Conservation (phyloP, 64 coral and sea anemone genomes). For the Montipora efflorescens region DNA sequence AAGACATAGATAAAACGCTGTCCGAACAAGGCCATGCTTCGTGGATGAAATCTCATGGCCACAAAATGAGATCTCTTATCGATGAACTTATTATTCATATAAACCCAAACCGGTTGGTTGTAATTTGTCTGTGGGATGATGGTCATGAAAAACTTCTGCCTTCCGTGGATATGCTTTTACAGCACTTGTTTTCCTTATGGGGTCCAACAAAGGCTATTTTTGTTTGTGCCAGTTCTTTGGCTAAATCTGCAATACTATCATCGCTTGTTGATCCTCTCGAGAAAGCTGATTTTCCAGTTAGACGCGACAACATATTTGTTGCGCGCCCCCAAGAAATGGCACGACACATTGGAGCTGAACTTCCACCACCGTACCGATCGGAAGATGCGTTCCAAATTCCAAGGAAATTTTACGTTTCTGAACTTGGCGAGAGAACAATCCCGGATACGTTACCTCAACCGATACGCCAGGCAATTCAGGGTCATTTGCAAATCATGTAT, state of each 20-base stretch:
- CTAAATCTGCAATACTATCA: conserved; percentile 6
- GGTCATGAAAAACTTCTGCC: conserved; percentile 57
- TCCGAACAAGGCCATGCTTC: conserved; percentile 61
- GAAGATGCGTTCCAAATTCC: conserved; percentile 83
- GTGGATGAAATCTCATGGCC: conserved; percentile 71
- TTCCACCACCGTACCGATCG: conserved; percentile 75
- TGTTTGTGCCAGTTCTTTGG: conserved; percentile 51
- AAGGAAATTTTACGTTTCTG: conserved; percentile 13
- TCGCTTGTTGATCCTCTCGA: conserved; percentile 38
- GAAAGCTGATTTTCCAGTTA: conserved; percentile 60
- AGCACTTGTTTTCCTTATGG: conserved; percentile 51
- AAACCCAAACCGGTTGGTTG: conserved; percentile 66
- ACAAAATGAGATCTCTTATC: conserved; percentile 31
- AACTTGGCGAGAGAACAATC: conserved; percentile 40
- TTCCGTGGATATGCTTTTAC: conserved; percentile 62
- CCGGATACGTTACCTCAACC: conserved; percentile 76
- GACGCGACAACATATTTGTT: conserved; percentile 64
- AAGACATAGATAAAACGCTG: conserved; percentile 67
- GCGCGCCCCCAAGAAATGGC: conserved; percentile 72
- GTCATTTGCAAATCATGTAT: conserved; percentile 77
- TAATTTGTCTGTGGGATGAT: conserved; percentile 78
- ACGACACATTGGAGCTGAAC: conserved; percentile 31
- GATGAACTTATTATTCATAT: conserved; percentile 64
- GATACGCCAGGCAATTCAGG: conserved; percentile 64
- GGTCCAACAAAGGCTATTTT: conserved; percentile 72